A percentile compares a stretch with the other conserved stretches of the same genome.
phyloP scores from a whole-genome alignment of 2,888 invertebrate genomes.

The Tenthredo notha region DNA sequence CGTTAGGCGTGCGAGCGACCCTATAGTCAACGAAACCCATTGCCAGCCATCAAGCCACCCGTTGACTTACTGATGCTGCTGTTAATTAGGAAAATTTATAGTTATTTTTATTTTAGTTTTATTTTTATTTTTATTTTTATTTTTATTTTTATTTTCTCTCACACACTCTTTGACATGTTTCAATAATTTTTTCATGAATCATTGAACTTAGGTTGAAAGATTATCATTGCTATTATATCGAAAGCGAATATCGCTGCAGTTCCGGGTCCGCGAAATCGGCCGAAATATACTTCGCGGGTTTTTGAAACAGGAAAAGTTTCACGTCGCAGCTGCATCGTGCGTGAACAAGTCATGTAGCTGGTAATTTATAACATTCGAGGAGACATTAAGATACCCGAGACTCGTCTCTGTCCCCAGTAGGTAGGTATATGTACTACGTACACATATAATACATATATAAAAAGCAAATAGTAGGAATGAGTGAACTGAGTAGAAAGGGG shows the following conservation, averaged over 20 bases:
- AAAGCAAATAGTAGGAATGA: background rate
- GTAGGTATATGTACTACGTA: background rate
- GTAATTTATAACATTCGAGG: conserved; percentile 73
- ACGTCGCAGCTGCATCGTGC: conserved; percentile 32
- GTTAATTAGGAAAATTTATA: conserved; percentile 53
- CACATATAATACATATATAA: background rate
- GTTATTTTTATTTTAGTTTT: too few relatives aligned
- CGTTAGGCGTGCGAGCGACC: conserved; percentile 31
- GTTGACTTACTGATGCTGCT: conserved; percentile 23
- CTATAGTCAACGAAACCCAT: conserved; percentile 12
- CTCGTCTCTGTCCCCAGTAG: background rate
- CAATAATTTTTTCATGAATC: conserved; percentile 48
- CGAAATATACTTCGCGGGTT: background rate
- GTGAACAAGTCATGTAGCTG: conserved; percentile 66
- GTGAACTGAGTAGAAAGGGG: conserved; percentile 60
- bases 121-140: too few relatives aligned
- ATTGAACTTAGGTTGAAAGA: background rate
- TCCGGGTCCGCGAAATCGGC: background rate
- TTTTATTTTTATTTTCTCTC: background rate
- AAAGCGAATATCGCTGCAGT: background rate
- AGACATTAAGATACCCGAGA: conserved; percentile 74
- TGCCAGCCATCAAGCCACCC: conserved; percentile 28
- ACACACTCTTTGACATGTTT: conserved; percentile 40
- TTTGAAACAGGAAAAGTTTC: background rate
- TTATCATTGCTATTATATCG: background rate